These are phyloP conservation scores for Pristionchus maxplancki DNA, from an alignment of 2,888 invertebrate species.

Conservation along the genomic window DNA sequence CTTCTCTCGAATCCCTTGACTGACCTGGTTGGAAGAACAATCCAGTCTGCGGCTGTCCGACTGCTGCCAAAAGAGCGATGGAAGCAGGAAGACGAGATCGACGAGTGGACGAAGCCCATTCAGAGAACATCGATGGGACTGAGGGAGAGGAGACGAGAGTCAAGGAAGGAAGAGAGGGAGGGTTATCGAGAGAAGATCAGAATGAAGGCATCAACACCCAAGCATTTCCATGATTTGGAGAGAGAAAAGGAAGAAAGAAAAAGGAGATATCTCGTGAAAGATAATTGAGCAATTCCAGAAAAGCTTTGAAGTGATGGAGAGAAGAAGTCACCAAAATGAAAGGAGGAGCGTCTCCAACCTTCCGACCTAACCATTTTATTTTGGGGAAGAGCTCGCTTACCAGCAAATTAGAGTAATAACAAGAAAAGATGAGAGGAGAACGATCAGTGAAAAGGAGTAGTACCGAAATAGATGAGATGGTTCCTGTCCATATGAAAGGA, in stretches of 20 bases:
- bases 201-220: background rate
- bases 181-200: background rate
- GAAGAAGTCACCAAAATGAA: background rate
- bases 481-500: background rate
- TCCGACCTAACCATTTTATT: background rate
- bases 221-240: slow-evolving; percentile 4
- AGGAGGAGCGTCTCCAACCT: background rate
- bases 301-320: slow-evolving; percentile 8
- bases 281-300: slow-evolving; percentile 32
- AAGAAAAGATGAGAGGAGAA: slow-evolving; percentile 50
- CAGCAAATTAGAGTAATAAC: slow-evolving; percentile 51
- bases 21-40: slow-evolving; percentile 33
- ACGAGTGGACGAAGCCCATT: slow-evolving; percentile 47
- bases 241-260: background rate
- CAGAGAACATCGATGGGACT: slow-evolving; percentile 49
- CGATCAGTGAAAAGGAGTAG: slow-evolving; percentile 20
- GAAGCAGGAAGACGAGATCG: slow-evolving; percentile 49
- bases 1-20: too few species aligned
- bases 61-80: slow-evolving; percentile 49
- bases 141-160: background rate
- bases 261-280: background rate
- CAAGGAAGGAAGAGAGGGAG: background rate
- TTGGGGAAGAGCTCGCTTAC: background rate
- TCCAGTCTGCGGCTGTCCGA: slow-evolving; percentile 42
- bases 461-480: background rate